Base-by-base conservation (phyloP, 1,140 invertebrate species). In the Micrasema longulum region DNA sequence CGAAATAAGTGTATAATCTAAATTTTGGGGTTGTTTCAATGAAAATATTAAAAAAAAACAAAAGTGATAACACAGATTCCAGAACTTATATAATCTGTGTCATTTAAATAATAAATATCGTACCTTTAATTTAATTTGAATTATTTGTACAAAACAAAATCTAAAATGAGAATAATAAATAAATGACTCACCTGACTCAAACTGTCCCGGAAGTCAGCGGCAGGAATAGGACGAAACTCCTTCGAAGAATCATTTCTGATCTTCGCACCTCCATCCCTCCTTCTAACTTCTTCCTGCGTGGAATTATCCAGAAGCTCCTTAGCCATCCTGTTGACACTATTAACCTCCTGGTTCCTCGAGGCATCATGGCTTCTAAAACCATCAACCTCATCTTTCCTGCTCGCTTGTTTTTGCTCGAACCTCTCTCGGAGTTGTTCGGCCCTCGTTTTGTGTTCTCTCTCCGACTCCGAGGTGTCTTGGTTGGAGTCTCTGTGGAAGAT, bases 361-460 rank as follows among this genome's bases (percentile, higher is more conserved):
- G 55, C 26, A 3, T 74, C 67, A 11, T 38, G 60, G 23, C 18
- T 52, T 31, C 62, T 60, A 12, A 45, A 65, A 12, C 43, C 55
- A 20, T 72, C 69, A 2, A 69, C 57, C 31, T 76, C 74, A 45
- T 72, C 70, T 38, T 55, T 50, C 22, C 53, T 65, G 12, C 48
- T 20, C 4, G 65, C 43, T 36, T 66, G 66, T 52, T 68, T 74
- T 35, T 60, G 48, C 12, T 75, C 73, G 31, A 75, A 75, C 18
- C 55, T 52, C 35, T 74, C 73, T 43, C 69, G 50, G 9, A 74
- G 55, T 18, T 67, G 68, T 53, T 74, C 73, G 5, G 63, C 66
- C 38, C 73, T 70, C 4, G 72, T 70, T 35, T 66, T 74, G 47
- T 74, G 62, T 18, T 67, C 64, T 52, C 48, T 52, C 9, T 67